phyloP scores from a whole-genome alignment of 2,888 invertebrate genomes.

The Drosophila setosimentum region DNA sequence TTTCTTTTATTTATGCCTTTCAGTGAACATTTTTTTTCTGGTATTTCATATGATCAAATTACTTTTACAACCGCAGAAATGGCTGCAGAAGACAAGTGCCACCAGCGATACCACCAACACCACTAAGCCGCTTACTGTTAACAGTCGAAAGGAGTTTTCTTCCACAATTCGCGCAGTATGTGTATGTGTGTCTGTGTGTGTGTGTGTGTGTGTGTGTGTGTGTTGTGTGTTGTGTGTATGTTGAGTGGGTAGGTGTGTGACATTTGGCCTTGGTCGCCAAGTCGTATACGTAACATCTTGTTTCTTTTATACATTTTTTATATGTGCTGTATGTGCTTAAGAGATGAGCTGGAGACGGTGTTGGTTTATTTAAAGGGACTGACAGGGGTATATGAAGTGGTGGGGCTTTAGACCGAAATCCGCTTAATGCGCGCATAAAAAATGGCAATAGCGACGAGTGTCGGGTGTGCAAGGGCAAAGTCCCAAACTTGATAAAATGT shows the following conservation, averaged over 20 bases:
- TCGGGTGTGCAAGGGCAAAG: conserved; percentile 35
- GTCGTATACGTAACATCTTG: conserved; percentile 71
- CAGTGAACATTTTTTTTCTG: conserved; percentile 21
- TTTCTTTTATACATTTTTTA: conserved; percentile 53
- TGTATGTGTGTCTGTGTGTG: neutral
- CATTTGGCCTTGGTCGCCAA: conserved; percentile 68
- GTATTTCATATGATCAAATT: conserved; percentile 73
- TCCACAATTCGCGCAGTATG: conserved; percentile 11
- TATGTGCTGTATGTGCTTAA: conserved; percentile 14
- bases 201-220: conserved; percentile 1
- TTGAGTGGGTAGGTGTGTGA: conserved; percentile 46
- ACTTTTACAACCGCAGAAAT: conserved; percentile 68
- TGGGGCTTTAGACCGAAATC: conserved; percentile 74
- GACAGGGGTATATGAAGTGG: conserved; percentile 66
- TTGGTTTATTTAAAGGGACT: conserved; percentile 1
- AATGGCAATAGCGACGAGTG: conserved; percentile 73
- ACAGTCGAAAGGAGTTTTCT: conserved; percentile 51
- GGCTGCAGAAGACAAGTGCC: conserved; percentile 45
- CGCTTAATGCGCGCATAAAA: conserved; percentile 79
- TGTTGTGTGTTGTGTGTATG: neutral
- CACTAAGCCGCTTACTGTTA: conserved; percentile 75
- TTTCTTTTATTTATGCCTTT: conserved; percentile 12
- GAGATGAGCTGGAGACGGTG: conserved; percentile 1
- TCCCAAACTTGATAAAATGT: conserved; percentile 78
- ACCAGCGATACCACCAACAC: conserved; percentile 55